Evolutionary conservation across 2,113 vertebrate genomes (phyloP).

Genomic region (Pseudorectes ferrugineus): DNA sequence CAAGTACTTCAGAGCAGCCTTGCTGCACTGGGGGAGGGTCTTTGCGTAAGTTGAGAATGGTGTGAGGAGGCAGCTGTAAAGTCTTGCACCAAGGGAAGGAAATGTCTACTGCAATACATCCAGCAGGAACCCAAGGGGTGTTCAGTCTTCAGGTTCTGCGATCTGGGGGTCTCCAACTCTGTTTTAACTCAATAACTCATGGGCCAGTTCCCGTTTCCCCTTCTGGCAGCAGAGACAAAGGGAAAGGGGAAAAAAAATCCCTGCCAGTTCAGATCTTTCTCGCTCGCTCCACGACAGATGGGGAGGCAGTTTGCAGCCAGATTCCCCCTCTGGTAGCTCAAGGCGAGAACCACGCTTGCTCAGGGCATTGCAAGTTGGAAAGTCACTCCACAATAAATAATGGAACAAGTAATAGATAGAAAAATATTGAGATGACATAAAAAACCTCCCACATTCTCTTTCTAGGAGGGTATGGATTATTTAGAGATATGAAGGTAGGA

Average conservation of each 20-base stretch:
- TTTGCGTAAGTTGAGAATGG: neutral
- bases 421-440: conserved; percentile 17
- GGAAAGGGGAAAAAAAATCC: neutral
- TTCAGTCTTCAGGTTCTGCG: neutral
- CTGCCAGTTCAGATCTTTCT: conserved; percentile 30
- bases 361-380: conserved; percentile 35
- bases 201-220: conserved; percentile 9
- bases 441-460: neutral
- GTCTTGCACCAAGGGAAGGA: neutral
- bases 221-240: conserved; percentile 20
- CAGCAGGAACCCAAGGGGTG: neutral
- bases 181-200: conserved; percentile 26
- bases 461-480: neutral
- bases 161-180: neutral
- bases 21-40: fast-evolving
- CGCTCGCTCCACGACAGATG: neutral
- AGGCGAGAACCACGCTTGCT: conserved; percentile 7
- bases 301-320: conserved; percentile 51
- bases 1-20: fast-evolving
- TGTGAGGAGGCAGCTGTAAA: neutral
- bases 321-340: conserved; percentile 53
- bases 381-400: conserved; percentile 47
- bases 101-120: neutral
- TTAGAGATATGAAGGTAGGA: neutral
- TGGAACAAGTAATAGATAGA: neutral